phyloP scores from a whole-genome alignment of 2,797 vertebrate species.

The Brachyrhaphis roseni region DNA sequence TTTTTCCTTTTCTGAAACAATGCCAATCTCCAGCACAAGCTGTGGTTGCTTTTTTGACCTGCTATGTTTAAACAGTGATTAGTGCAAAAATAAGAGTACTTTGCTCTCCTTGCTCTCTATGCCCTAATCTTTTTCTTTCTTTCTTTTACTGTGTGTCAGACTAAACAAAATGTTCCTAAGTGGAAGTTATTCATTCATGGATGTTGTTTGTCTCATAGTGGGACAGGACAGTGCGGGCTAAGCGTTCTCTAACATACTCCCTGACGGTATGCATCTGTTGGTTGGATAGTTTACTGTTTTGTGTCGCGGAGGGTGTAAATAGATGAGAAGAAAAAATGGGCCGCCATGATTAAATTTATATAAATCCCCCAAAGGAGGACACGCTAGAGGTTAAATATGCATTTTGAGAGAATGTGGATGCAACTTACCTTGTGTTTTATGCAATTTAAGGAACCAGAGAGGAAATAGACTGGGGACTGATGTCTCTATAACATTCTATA shows the following conservation, averaged over 20 bases:
- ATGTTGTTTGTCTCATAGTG: slow-evolving; percentile 76
- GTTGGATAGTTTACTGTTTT: slow-evolving; percentile 43
- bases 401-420: slow-evolving; percentile 62
- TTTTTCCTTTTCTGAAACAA: slow-evolving; percentile 49
- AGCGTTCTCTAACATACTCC: slow-evolving; percentile 51
- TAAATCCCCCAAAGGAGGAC: slow-evolving; percentile 50
- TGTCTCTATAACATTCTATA: slow-evolving; percentile 39
- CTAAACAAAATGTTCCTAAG: slow-evolving; percentile 47
- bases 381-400: slow-evolving; percentile 60
- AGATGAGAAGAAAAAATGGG: slow-evolving; percentile 29
- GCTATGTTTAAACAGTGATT: slow-evolving; percentile 39
- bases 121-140: slow-evolving; percentile 31
- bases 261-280: slow-evolving; percentile 43
- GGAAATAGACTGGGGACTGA: slow-evolving; percentile 33
- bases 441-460: slow-evolving; percentile 59
- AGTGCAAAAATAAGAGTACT: slow-evolving; percentile 39
- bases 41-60: slow-evolving; percentile 53
- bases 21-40: slow-evolving; percentile 43
- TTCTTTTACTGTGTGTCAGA: slow-evolving; percentile 25
- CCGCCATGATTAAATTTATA: slow-evolving; percentile 35
- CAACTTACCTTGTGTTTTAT: slow-evolving; percentile 62
- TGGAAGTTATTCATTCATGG: slow-evolving; percentile 68
- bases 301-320: slow-evolving; percentile 26
- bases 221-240: slow-evolving; percentile 62
- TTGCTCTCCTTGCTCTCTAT: slow-evolving; percentile 44